These are phyloP conservation scores for Tachycineta bicolor DNA, from an alignment of 2,113 vertebrate genomes.

Conservation along the genomic window DNA sequence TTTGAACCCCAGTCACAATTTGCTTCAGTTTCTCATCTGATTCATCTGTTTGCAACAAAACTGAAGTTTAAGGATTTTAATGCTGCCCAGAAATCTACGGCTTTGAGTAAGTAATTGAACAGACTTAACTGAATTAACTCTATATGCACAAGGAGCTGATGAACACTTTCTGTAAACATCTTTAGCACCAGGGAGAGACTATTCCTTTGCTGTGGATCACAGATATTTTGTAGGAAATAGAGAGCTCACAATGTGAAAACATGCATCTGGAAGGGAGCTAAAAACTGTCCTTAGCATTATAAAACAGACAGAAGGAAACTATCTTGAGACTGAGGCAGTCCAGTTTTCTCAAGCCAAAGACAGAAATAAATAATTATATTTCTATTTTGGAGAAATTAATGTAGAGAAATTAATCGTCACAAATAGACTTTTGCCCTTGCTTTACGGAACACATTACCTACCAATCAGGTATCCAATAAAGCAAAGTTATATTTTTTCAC, in stretches of 20 bases:
- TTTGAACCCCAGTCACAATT: background rate
- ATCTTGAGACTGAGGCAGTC: background rate
- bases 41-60: conserved; percentile 7
- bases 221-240: background rate
- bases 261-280: background rate
- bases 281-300: background rate
- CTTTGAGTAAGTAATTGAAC: background rate
- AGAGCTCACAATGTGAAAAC: background rate
- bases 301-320: background rate
- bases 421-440: background rate
- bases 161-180: background rate
- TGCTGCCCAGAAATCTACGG: background rate
- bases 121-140: background rate
- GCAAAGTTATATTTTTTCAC: background rate
- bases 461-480: background rate
- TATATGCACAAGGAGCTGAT: background rate
- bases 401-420: background rate
- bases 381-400: background rate
- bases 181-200: background rate
- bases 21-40: background rate
- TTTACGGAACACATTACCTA: background rate
- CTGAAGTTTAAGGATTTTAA: background rate
- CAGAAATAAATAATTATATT: background rate
- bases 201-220: background rate
- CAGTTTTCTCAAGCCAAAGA: background rate